Evolutionary conservation across 2,888 invertebrate genomes (phyloP).

Genomic region (Apamea anceps): DNA sequence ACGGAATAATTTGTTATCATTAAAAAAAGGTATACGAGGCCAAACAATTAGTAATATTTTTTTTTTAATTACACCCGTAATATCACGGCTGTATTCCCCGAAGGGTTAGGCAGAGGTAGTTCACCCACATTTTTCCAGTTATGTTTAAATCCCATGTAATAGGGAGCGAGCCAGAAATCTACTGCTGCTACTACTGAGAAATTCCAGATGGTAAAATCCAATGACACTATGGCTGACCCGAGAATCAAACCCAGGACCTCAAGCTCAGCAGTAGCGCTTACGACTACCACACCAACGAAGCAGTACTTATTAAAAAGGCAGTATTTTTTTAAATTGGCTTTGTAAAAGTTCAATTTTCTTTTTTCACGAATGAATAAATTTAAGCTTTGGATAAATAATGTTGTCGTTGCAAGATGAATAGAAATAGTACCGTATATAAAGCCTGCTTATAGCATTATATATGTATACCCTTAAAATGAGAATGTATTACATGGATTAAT

Average conservation of each 20-base stretch:
- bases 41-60: background rate
- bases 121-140: too few species aligned
- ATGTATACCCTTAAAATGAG: background rate
- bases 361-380: background rate
- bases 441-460: background rate
- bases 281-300: too few species aligned
- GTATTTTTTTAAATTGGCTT: background rate
- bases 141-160: too few species aligned
- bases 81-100: too few species aligned
- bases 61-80: too few species aligned
- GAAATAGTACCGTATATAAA: background rate
- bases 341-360: background rate
- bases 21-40: background rate
- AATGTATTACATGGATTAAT: slow-evolving; percentile 39
- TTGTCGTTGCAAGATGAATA: background rate
- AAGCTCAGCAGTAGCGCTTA: too few species aligned
- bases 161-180: too few species aligned
- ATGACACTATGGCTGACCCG: too few species aligned
- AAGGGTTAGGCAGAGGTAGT: too few species aligned
- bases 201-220: too few species aligned
- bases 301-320: background rate
- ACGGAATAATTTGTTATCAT: background rate
- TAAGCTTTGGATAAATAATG: background rate
- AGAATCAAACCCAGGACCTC: too few species aligned
- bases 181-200: too few species aligned